Base-by-base conservation (phyloP, 2,797 vertebrate genomes). In the Ispidina lecontei region DNA sequence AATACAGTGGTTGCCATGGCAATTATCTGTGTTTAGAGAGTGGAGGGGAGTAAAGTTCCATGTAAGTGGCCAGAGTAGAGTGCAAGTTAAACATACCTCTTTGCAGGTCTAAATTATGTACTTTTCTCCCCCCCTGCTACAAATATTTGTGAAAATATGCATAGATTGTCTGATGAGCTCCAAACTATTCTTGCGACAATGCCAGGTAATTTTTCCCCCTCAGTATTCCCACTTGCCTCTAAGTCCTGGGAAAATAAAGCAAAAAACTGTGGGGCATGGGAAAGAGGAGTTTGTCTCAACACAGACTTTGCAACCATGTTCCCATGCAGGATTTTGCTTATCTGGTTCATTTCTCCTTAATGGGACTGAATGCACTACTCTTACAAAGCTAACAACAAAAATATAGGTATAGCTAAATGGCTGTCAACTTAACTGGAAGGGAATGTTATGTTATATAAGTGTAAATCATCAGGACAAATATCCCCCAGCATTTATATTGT, bases 21-120 rank as follows among this genome's bases (percentile, higher is more conserved):
- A 94, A 98, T 97, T 98, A 98, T 98, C 98, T 98, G 93, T 98
- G 97, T 98, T 98, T 98, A 97, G 96, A 98, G 96, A 98, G 96
- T 37, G 31, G 18, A 90, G 87, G 87, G 91, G 96, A 97, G 97
- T 97, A 97, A 97, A 97, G 97, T 97, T 97, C 97, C 94, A 60
- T 84, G 92, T 94, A 94, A 97, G 95, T 91, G 95, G 95, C 87
- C 87, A 96, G 92, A 97, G 96, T 90, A 96, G 95, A 97, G 91
- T 89, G 83, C 94, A 91, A 85, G 91, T 96, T 96, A 97, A 97
- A 89, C 96, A 97, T 92, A 90, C 92, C 79, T 96, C 95, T 97
- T 96, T 94, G 82, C 44, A 76, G 95, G 91, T 91, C 90, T 96
- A 95, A 97, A 97, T 97, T 97, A 97, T 95, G 93, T 85, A 78